Base-by-base conservation (phyloP, 2,113 vertebrate genomes). In the Hepsetus odoe region DNA sequence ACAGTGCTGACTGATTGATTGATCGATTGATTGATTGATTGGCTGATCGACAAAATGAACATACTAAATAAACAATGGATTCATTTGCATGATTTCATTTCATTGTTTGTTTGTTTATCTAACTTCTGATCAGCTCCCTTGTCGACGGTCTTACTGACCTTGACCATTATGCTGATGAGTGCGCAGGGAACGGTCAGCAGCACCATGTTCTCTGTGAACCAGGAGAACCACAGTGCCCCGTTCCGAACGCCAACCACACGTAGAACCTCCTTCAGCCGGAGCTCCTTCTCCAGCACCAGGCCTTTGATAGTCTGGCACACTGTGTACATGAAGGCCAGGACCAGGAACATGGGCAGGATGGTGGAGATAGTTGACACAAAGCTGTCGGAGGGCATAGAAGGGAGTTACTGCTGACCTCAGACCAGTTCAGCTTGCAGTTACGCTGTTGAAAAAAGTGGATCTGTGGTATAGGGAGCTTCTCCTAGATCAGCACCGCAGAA, bases 311-410 rank as follows among this genome's bases (percentile, higher is more conserved):
- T 87, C 86, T 85, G 35, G 26, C 79, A 87, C 67, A 86, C 86
- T 0, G 86, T 85, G 78, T 90, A 80, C 79, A 90, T 88, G 81
- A 90, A 92, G 75, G 91, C 84, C 71, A 93, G 80, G 2, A 91
- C 89, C 83, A 93, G 88, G 81, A 92, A 91, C 92, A 91, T 91
- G 67, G 93, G 90, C 4, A 94, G 82, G 46, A 92, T 90, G 78
- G 8, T 35, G 62, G 85, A 87, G 13, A 93, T 87, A 35, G 82
- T 86, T 22, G 72, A 68, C 53, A 88, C 61, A 80, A 94, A 93
- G 83, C 93, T 94, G 89, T 71, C 46, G 66, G 65, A 70, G 80
- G 26, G 82, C 75, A 72, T 38, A 38, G 40, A 22, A 33, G 9
- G 10, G 26, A 24, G 68, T 70, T 49, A 70, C 64, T 40, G 2